These are phyloP conservation scores for Pachyramphus minor DNA, from an alignment of 2,113 vertebrate species.

Conservation along the genomic window DNA sequence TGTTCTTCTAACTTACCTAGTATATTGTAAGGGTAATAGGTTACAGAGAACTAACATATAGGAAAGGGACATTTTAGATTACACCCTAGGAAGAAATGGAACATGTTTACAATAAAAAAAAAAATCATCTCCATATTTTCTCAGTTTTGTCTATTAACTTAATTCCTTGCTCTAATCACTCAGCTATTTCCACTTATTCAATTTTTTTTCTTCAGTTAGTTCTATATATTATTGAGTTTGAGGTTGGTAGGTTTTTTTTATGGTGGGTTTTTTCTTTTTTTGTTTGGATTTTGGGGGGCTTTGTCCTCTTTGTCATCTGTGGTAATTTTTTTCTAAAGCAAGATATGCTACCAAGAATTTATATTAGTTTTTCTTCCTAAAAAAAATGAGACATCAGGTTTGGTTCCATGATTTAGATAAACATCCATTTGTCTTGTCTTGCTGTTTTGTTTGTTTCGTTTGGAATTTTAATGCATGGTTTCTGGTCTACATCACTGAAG, in stretches of 20 bases:
- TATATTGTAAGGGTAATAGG: background rate
- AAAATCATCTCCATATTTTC: background rate
- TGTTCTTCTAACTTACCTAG: background rate
- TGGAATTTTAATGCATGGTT: background rate
- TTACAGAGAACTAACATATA: background rate
- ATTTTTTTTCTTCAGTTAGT: background rate
- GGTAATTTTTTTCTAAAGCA: background rate
- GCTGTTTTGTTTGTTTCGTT: background rate
- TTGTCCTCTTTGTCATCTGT: background rate
- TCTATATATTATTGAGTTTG: background rate
- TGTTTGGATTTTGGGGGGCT: background rate
- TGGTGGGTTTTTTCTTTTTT: rapidly evolving
- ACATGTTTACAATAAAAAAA: background rate
- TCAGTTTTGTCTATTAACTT: background rate
- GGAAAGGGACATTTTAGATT: background rate
- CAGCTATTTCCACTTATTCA: background rate
- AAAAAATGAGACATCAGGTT: background rate
- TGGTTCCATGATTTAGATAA: background rate
- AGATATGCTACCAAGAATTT: background rate
- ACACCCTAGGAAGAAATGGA: background rate
- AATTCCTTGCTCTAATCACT: background rate
- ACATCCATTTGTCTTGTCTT: background rate
- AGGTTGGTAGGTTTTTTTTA: rapidly evolving
- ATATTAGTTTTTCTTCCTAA: background rate
- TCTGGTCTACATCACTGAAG: background rate